These are phyloP conservation scores for Fregata magnificens DNA, from an alignment of 2,113 vertebrate species.

Conservation along the genomic window DNA sequence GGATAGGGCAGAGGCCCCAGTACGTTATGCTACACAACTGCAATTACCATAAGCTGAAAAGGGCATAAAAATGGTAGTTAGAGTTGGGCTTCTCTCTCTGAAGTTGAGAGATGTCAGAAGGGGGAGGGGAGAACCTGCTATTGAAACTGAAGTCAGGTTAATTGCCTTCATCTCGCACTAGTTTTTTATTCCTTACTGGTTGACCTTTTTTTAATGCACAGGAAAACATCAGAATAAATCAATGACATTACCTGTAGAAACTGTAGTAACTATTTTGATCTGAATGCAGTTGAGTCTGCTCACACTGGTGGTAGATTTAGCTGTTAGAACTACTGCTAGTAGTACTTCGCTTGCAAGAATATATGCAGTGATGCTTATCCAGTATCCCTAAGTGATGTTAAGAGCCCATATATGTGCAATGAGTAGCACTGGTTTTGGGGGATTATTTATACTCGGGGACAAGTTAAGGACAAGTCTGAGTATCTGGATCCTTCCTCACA, in stretches of 20 bases:
- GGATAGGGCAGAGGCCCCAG: neutral
- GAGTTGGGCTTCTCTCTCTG: neutral
- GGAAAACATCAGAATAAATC: neutral
- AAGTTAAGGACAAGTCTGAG: neutral
- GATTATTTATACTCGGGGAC: neutral
- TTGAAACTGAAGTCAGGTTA: neutral
- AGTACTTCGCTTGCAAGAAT: neutral
- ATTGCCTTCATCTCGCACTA: neutral
- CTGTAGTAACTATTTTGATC: neutral
- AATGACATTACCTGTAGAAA: neutral
- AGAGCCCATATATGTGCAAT: neutral
- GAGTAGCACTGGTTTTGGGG: neutral
- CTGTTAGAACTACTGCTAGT: neutral
- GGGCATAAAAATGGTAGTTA: neutral
- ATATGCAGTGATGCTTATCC: neutral
- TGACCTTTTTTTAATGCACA: neutral
- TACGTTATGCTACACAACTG: neutral
- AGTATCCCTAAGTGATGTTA: neutral
- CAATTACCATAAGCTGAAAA: neutral
- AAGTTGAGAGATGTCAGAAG: neutral
- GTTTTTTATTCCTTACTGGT: neutral
- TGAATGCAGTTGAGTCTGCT: neutral
- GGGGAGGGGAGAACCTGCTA: rapidly evolving
- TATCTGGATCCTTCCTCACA: neutral
- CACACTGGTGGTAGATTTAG: neutral